phyloP scores from a whole-genome alignment of 1,140 invertebrate species.

The Olivierus martensii region DNA sequence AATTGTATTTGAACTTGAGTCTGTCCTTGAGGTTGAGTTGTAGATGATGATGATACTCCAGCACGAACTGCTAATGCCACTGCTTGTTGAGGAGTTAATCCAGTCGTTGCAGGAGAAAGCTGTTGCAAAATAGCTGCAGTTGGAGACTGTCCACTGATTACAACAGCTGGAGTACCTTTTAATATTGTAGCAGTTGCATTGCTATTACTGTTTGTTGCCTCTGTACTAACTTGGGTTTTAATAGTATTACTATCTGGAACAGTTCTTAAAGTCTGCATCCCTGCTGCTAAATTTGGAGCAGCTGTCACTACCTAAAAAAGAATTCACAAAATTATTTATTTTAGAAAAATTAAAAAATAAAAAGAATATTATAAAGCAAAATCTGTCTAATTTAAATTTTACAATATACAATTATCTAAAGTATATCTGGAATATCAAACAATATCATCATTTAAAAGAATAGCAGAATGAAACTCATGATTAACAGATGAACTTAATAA shows the following conservation, averaged over 20 bases:
- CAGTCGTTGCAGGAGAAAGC: not conserved
- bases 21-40: conserved; percentile 3
- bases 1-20: conserved; percentile 12
- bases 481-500: too few species aligned
- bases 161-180: conserved; percentile 6
- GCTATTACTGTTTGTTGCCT: too few species aligned
- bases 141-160: conserved; percentile 10
- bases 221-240: too few species aligned
- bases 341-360: too few species aligned
- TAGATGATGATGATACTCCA: not conserved
- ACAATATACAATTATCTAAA: too few species aligned
- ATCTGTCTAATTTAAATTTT: too few species aligned
- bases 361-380: too few species aligned
- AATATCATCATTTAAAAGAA: too few species aligned
- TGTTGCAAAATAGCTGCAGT: conserved; percentile 9
- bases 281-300: conserved; percentile 12
- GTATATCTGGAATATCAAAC: too few species aligned
- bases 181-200: conserved; percentile 5
- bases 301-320: conserved; percentile 24
- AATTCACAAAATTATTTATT: not conserved
- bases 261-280: not conserved
- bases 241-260: not conserved
- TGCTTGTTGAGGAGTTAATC: conserved; percentile 3
- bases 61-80: conserved; percentile 13
- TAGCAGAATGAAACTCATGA: too few species aligned